Percentiles rank a stretch among this genome's conserved stretches.
Evolutionary conservation across 2,113 vertebrate species (phyloP).

Genomic region (Aphelocoma coerulescens): DNA sequence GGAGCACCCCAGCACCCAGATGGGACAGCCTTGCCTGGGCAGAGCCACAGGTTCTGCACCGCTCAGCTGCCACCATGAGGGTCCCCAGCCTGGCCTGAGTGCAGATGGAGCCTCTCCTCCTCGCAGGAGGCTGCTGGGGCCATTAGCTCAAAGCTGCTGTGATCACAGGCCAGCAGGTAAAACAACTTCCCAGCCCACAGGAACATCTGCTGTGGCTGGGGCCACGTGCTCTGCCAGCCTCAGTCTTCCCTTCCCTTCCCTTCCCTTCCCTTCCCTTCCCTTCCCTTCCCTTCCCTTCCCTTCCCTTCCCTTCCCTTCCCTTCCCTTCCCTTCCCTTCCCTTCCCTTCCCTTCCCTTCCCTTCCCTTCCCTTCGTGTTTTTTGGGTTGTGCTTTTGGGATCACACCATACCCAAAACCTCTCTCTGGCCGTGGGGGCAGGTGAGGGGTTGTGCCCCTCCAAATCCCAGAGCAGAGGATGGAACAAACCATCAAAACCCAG

Average conservation of each 20-base stretch:
- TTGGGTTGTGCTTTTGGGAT: background rate
- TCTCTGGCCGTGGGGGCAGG: background rate
- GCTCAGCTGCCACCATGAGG: background rate
- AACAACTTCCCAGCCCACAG: fast-evolving
- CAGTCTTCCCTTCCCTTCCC: background rate
- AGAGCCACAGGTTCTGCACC: fast-evolving
- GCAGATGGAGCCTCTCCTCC: background rate
- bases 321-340: background rate
- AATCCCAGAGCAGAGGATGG: background rate
- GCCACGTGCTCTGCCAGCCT: background rate
- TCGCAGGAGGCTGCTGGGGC: background rate
- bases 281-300: background rate
- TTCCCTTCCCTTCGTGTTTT: background rate
- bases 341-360: background rate
- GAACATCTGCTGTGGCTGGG: background rate
- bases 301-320: background rate
- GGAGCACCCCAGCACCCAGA: background rate
- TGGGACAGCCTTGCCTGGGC: fast-evolving
- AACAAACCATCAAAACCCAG: background rate
- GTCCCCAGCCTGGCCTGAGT: fast-evolving
- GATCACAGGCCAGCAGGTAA: background rate
- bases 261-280: background rate
- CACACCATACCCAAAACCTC: background rate
- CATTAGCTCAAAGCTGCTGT: background rate
- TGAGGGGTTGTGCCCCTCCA: background rate